phyloP scores from a whole-genome alignment of 1,140 invertebrate genomes.

The Nilaparvata lugens region DNA sequence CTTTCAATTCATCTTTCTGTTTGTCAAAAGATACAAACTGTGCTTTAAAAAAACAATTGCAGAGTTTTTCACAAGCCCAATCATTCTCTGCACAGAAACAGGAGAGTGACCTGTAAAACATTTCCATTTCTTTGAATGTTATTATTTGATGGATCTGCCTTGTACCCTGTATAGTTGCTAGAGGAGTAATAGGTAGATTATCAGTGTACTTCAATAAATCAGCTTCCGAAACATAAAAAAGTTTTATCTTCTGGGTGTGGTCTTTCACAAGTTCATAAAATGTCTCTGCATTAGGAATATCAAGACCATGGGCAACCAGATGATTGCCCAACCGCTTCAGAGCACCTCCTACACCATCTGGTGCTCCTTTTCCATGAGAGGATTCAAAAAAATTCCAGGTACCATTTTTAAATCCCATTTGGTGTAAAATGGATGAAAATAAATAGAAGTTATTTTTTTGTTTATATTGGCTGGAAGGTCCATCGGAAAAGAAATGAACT shows the following conservation, averaged over 20 bases:
- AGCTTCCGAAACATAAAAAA: background rate
- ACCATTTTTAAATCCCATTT: constrained; percentile 23
- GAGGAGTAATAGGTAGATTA: no score
- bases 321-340: constrained; percentile 35
- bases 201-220: background rate
- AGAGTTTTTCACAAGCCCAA: no score
- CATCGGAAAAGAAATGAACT: constrained; percentile 23
- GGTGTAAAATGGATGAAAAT: constrained; percentile 17
- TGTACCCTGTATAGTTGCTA: no score
- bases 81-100: no score
- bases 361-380: constrained; percentile 39
- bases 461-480: constrained; percentile 22
- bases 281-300: constrained; percentile 23
- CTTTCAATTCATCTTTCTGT: no score
- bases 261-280: constrained; percentile 11
- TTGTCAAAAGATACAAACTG: no score
- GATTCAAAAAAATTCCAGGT: constrained; percentile 37
- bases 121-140: no score
- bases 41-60: no score
- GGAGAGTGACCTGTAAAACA: no score
- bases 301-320: constrained; percentile 29
- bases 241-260: constrained; percentile 2
- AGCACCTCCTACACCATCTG: constrained; percentile 36
- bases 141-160: no score
- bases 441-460: constrained; percentile 16